Evolutionary conservation across 2,888 invertebrate genomes (phyloP).

Genomic region (Prenolepis imparis): DNA sequence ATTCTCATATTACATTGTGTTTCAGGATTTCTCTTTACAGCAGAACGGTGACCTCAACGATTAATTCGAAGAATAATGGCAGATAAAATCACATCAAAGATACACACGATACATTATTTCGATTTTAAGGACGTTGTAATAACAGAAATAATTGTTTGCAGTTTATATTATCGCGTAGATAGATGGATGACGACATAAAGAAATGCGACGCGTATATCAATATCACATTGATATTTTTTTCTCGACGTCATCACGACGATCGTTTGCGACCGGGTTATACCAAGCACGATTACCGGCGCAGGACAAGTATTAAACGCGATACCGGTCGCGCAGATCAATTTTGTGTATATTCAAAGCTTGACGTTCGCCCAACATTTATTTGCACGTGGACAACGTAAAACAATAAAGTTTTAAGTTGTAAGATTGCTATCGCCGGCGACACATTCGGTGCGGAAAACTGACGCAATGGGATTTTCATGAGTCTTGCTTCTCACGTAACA

Average conservation of each 20-base stretch:
- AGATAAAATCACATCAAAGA: slow-evolving; percentile 28
- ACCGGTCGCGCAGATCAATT: background rate
- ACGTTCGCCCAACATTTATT: background rate
- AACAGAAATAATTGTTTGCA: slow-evolving; percentile 22
- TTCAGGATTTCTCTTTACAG: background rate
- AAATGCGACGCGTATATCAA: slow-evolving; percentile 5
- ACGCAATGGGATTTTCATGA: slow-evolving; percentile 23
- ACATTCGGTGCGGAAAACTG: slow-evolving; percentile 33
- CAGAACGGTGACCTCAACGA: background rate
- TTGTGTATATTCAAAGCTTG: background rate
- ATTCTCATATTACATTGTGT: background rate
- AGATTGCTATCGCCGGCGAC: slow-evolving; percentile 3
- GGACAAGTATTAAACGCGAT: background rate
- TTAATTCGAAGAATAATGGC: background rate
- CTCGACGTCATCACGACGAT: background rate
- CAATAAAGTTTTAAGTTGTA: background rate
- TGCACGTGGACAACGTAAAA: background rate
- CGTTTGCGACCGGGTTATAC: background rate
- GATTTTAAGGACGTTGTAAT: slow-evolving; percentile 21
- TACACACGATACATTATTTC: slow-evolving; percentile 16
- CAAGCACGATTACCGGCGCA: background rate
- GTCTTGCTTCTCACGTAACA: background rate
- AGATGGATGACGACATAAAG: slow-evolving; percentile 4
- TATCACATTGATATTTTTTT: slow-evolving; percentile 44
- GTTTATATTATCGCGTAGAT: slow-evolving; percentile 2